A percentile compares a stretch with the other conserved stretches of the same genome.
phyloP scores from a whole-genome alignment of 1,140 invertebrate genomes.

The Drosophila orosa region DNA sequence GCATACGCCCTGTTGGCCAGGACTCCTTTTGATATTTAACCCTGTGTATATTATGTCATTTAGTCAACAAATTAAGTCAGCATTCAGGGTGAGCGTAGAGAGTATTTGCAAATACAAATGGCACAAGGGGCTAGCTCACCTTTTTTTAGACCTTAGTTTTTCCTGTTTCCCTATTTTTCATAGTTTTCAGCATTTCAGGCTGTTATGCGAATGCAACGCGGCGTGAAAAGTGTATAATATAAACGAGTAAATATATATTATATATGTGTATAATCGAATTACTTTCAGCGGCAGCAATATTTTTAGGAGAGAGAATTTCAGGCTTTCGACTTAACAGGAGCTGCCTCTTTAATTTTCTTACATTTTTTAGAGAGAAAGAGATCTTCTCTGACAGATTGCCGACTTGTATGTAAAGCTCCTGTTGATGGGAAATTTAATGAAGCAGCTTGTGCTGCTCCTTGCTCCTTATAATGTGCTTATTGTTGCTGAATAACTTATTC shows the following conservation, averaged over 20 bases:
- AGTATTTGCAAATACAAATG: constrained; percentile 42
- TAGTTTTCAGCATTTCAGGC: constrained; percentile 2
- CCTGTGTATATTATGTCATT: constrained; percentile 71
- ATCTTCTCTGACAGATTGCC: constrained; percentile 26
- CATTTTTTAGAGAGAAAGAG: not conserved
- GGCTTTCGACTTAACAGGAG: constrained; percentile 30
- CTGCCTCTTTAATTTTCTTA: constrained; percentile 7
- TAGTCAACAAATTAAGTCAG: constrained; percentile 74
- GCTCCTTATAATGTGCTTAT: not conserved
- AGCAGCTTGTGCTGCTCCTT: not conserved
- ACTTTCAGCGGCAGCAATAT: not conserved
- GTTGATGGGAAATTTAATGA: constrained; percentile 51
- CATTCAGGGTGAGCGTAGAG: not conserved
- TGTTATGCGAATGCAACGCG: constrained; percentile 26
- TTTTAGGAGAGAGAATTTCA: not conserved
- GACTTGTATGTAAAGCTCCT: constrained; percentile 42
- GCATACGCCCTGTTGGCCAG: constrained; percentile 48
- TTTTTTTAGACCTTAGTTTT: not conserved
- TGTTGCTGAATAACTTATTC: constrained; percentile 66
- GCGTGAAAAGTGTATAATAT: constrained; percentile 9
- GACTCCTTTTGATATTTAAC: constrained; percentile 52
- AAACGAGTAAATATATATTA: no score
- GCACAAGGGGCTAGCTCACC: not conserved
- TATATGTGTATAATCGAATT: constrained; percentile 18
- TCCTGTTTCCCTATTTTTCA: not conserved